Conservation (phyloP, 92 coral and sea anemone genomes). For the Zoanthus sociatus region DNA sequence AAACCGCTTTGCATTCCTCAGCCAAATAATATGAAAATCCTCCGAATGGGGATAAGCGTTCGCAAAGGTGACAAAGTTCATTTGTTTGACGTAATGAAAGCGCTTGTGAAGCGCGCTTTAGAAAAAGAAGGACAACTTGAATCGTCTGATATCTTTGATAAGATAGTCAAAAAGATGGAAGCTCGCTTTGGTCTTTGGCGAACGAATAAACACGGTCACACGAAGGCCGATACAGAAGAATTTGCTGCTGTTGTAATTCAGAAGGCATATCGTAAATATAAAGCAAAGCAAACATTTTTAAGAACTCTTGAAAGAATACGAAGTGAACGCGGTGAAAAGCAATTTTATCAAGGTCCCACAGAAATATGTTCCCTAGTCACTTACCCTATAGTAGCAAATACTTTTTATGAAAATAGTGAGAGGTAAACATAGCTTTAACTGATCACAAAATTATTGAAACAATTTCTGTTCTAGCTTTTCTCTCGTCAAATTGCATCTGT, state of each 20-base stretch:
- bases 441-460: too few relatives aligned
- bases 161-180: conserved; percentile 85
- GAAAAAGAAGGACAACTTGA: conserved; percentile 85
- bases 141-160: conserved; percentile 87
- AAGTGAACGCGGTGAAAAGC: not conserved
- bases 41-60: conserved; percentile 79
- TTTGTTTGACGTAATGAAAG: conserved; percentile 90
- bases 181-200: conserved; percentile 61
- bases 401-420: not conserved
- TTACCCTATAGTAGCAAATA: not conserved
- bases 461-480: too few relatives aligned
- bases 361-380: not conserved
- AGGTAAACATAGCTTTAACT: too few relatives aligned
- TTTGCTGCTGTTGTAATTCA: conserved; percentile 36
- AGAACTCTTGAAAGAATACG: not conserved
- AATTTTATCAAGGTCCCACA: not conserved
- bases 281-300: not conserved
- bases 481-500: too few relatives aligned
- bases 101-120: conserved; percentile 79
- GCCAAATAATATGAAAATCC: conserved; percentile 74
- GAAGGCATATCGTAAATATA: conserved; percentile 41
- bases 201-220: not conserved
- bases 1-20: conserved; percentile 88
- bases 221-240: conserved; percentile 15
- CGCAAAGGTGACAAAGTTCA: conserved; percentile 92